Conservation (phyloP, 2,797 vertebrate genomes). For the Hozukius guyotensis region DNA sequence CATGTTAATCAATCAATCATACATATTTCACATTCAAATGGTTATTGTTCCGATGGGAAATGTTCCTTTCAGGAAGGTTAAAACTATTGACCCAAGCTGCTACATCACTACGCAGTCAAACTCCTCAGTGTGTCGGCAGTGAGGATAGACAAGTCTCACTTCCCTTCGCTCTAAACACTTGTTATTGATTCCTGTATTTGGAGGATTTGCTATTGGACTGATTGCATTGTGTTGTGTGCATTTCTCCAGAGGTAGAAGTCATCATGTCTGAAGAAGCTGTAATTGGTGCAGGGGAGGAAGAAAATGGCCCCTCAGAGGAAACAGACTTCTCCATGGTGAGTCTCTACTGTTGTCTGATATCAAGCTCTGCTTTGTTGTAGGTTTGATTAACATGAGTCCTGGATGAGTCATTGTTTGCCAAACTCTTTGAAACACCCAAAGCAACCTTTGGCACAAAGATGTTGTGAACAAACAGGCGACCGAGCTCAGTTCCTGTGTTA, state of each 20-base stretch:
- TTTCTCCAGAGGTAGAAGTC: slow-evolving; percentile 61
- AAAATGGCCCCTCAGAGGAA: slow-evolving; percentile 43
- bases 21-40: neutral
- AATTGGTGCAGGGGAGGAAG: slow-evolving; percentile 40
- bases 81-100: neutral
- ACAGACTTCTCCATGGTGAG: slow-evolving; percentile 50
- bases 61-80: neutral
- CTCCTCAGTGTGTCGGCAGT: slow-evolving; percentile 8
- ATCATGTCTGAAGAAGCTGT: slow-evolving; percentile 43
- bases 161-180: slow-evolving; percentile 22
- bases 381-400: slow-evolving; percentile 18
- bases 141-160: neutral
- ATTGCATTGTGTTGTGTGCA: slow-evolving; percentile 52
- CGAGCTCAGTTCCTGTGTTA: neutral
- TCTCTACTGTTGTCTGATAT: neutral
- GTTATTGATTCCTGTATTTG: slow-evolving; percentile 34
- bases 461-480: neutral
- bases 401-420: slow-evolving; percentile 34
- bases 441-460: slow-evolving; percentile 18
- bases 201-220: slow-evolving; percentile 27
- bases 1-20: neutral
- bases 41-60: neutral
- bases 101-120: neutral
- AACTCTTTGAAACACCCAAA: slow-evolving; percentile 14
- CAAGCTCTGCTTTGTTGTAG: slow-evolving; percentile 7